Evolutionary conservation across 2,888 invertebrate genomes (phyloP).

Genomic region (Mimas tiliae): DNA sequence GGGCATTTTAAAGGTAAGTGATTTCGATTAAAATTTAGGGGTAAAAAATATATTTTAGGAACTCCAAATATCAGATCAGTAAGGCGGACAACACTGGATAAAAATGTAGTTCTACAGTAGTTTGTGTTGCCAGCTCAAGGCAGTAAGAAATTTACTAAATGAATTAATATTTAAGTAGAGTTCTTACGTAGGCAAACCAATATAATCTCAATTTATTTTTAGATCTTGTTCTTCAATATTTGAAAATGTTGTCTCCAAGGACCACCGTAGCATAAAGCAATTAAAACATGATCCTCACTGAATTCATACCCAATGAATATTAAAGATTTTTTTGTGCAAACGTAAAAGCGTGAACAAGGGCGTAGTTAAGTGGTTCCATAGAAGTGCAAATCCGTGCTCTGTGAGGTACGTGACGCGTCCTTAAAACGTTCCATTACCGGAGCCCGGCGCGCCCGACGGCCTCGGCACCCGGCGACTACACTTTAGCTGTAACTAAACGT

Average conservation of each 20-base stretch:
- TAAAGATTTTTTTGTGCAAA: conserved; percentile 14
- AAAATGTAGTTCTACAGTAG: too few species aligned
- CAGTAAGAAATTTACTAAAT: too few species aligned
- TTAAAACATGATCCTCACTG: neutral
- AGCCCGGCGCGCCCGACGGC: neutral
- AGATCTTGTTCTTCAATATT: too few species aligned
- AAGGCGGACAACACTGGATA: too few species aligned
- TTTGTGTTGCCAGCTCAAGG: too few species aligned
- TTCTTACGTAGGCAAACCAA: too few species aligned
- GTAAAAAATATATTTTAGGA: too few species aligned
- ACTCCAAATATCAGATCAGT: too few species aligned
- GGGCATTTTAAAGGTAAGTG: neutral
- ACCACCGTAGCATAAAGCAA: neutral
- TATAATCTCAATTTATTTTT: too few species aligned
- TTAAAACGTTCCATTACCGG: conserved; percentile 24
- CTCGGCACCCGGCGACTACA: neutral
- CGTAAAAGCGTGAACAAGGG: conserved; percentile 10
- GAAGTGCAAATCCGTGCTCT: conserved; percentile 5
- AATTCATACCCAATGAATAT: conserved; percentile 6
- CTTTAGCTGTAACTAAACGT: conserved; percentile 13
- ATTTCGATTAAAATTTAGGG: too few species aligned
- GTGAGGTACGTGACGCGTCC: conserved; percentile 19
- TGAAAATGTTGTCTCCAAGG: too few species aligned
- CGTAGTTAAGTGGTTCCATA: conserved; percentile 23
- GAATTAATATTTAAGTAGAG: too few species aligned